Conservation (phyloP, 2,113 vertebrate genomes). For the Pholis gunnellus region DNA sequence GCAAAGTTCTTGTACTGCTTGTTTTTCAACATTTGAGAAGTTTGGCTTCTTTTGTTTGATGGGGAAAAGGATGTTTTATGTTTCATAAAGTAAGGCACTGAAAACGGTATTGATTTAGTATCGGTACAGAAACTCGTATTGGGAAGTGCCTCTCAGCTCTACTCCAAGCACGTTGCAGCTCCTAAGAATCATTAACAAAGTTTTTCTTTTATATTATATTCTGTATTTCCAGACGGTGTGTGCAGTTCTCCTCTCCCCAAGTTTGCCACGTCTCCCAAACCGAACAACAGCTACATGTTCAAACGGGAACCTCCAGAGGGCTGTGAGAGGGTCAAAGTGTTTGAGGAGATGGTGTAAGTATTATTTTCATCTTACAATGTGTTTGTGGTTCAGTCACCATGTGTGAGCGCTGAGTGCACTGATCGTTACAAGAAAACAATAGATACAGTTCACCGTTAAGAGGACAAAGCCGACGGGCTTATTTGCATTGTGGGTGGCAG, state of each 20-base stretch:
- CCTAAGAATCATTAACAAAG: neutral
- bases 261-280: conserved; percentile 98
- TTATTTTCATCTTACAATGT: neutral
- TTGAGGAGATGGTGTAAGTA: conserved; percentile 98
- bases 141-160: neutral
- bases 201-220: neutral
- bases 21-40: too few relatives aligned
- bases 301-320: conserved; percentile 98
- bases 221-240: conserved; percentile 90
- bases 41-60: too few relatives aligned
- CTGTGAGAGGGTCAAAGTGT: conserved; percentile 98
- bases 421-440: neutral
- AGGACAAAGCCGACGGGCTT: neutral
- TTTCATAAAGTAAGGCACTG: neutral
- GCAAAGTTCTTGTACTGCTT: too few relatives aligned
- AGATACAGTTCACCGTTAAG: neutral
- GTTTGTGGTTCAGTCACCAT: neutral
- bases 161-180: too few relatives aligned
- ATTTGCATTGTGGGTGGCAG: conserved; percentile 44
- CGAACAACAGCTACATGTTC: conserved; percentile 99
- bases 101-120: neutral
- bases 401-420: neutral
- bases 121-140: neutral
- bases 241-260: conserved; percentile 97
- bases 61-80: neutral